Percentiles rank a stretch among this genome's conserved stretches.
Conservation (phyloP, 2,888 invertebrate genomes). For the Trachelus tabidus region DNA sequence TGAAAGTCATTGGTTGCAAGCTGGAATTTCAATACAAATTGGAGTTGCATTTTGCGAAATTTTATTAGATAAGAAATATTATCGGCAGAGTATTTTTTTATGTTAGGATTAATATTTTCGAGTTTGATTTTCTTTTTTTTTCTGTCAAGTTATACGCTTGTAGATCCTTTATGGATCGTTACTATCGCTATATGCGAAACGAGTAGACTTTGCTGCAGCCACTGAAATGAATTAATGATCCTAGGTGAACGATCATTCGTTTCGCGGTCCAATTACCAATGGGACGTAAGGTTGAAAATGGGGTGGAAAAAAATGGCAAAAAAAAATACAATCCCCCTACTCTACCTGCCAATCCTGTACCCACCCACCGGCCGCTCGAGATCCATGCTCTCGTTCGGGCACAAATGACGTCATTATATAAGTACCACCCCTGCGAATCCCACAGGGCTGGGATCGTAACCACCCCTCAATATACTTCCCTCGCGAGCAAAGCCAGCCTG, state of each 20-base stretch:
- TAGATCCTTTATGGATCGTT: not conserved
- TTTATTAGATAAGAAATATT: not conserved
- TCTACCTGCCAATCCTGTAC: not conserved
- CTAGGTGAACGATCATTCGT: constrained; percentile 35
- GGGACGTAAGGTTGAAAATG: constrained; percentile 35
- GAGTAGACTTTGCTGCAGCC: not conserved
- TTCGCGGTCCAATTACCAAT: constrained; percentile 30
- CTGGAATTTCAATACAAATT: not conserved
- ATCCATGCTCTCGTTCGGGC: constrained; percentile 39
- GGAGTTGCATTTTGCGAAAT: not conserved
- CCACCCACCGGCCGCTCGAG: constrained; percentile 26
- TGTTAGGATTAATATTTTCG: not conserved
- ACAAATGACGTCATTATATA: constrained; percentile 44
- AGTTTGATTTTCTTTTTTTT: not conserved
- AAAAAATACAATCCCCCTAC: not conserved
- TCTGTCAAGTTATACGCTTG: not conserved
- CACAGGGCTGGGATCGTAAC: constrained; percentile 1
- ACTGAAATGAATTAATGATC: not conserved
- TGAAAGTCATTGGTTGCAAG: not conserved
- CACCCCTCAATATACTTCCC: not conserved
- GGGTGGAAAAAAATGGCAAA: not conserved
- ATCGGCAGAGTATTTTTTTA: not conserved
- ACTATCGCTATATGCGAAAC: not conserved
- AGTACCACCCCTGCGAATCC: constrained; percentile 34
- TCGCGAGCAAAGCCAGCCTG: not conserved